Evolutionary conservation across 2,797 vertebrate genomes (phyloP), one percentile per base, ranked within the genome.

Genomic region (Euphonia xanthogaster): DNA sequence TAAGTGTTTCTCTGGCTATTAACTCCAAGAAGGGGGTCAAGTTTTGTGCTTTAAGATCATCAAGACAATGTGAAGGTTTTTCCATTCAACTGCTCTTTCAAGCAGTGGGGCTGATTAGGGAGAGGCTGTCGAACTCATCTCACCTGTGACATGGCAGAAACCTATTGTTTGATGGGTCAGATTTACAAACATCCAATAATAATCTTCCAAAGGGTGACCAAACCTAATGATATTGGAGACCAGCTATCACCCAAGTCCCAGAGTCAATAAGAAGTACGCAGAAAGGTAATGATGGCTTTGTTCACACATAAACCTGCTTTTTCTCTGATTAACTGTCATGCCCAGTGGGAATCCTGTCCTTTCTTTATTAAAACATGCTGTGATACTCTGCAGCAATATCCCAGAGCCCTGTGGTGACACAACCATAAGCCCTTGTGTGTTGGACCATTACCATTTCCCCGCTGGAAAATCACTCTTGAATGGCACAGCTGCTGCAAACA

Each of bases 291-390:
- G 95, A 96, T 93, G 91, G 87, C 87, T 96, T 96, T 96, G 86
- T 96, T 97, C 93, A 86, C 92, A 87, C 83, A 94, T 70, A 88
- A 96, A 96, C 80, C 81, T 92, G 87, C 14, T 95, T 97, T 96
- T 94, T 77, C 94, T 86, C 95, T 92, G 90, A 92, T 96, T 95
- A 93, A 97, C 95, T 96, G 95, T 90, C 93, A 83, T 78, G 51
- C 93, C 91, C 89, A 67, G 80, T 87, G 81, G 94, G 95, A 97
- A 89, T 94, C 86, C 82, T 90, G 70, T 94, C 96, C 91, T 75
- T 86, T 83, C 93, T 86, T 96, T 96, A 96, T 97, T 97, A 96
- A 97, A 96, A 93, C 91, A 92, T n/a, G 79, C 94, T 96, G 94
- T 1, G 88, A 80, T 92, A 84, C 81, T 95, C 92, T 84, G 86